Percentiles rank a stretch among this genome's conserved stretches.
These are phyloP conservation scores for Mustelus asterias DNA, from an alignment of 2,113 vertebrate genomes.

Conservation along the genomic window DNA sequence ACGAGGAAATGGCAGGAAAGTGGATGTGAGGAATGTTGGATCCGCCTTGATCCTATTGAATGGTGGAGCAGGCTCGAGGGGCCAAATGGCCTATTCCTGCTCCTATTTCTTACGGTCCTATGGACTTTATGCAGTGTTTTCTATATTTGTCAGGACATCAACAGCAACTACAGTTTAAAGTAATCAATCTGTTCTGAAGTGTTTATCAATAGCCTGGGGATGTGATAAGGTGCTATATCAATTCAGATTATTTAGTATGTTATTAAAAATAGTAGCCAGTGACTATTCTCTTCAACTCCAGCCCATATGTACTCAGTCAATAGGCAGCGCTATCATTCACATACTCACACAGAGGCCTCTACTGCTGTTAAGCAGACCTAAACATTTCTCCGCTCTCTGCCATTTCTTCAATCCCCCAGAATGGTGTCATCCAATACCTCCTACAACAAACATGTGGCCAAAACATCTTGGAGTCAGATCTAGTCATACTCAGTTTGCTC, in stretches of 20 bases:
- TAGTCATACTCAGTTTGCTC: neutral
- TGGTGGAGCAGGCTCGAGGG: too few relatives aligned
- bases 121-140: neutral
- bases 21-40: too few relatives aligned
- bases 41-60: too few relatives aligned
- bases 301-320: neutral
- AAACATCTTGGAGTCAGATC: neutral
- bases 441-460: neutral
- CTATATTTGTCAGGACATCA: neutral
- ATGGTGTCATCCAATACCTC: neutral
- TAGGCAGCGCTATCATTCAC: neutral
- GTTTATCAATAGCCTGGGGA: neutral
- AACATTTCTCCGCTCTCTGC: too few relatives aligned
- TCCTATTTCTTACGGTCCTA: too few relatives aligned
- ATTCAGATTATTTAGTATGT: neutral
- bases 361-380: neutral
- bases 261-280: neutral
- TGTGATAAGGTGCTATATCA: neutral
- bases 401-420: neutral
- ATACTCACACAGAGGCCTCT: neutral
- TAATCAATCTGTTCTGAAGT: neutral
- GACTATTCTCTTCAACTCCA: neutral
- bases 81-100: too few relatives aligned
- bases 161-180: neutral
- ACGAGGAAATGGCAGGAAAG: too few relatives aligned